Conservation (phyloP, 1,140 invertebrate genomes). For the Penaeus chinensis region DNA sequence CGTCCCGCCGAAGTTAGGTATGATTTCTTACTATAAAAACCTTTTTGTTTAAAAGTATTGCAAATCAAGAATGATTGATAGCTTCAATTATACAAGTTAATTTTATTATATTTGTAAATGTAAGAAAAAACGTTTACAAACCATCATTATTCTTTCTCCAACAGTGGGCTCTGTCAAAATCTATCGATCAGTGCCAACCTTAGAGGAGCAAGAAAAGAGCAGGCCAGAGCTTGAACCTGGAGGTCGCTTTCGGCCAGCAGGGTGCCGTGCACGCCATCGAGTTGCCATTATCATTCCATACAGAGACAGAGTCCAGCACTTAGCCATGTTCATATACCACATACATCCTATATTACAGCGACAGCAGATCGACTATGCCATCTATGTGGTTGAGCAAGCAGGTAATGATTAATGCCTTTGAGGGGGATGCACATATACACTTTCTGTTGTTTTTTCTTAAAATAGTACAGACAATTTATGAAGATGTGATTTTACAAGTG, state of each 20-base stretch:
- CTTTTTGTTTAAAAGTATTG: neutral
- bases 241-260: conserved; percentile 80
- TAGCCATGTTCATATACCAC: conserved; percentile 38
- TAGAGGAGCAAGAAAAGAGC: conserved; percentile 33
- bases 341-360: conserved; percentile 81
- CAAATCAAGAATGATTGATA: no score
- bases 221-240: conserved; percentile 69
- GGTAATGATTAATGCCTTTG: conserved; percentile 68
- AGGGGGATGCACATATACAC: neutral
- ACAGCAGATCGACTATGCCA: conserved; percentile 92
- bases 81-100: neutral
- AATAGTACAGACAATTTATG: no score
- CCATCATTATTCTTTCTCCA: neutral
- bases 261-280: conserved; percentile 80
- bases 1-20: conserved; percentile 48
- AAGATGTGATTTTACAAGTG: no score
- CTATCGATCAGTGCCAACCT: conserved; percentile 5
- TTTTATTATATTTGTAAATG: no score
- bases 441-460: neutral
- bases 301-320: conserved; percentile 84
- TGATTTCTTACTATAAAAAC: neutral
- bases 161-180: conserved; percentile 46
- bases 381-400: conserved; percentile 94
- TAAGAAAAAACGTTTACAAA: neutral
- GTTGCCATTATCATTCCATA: conserved; percentile 92